These are phyloP conservation scores for Carapus acus DNA, from an alignment of 2,797 vertebrate genomes.

Conservation along the genomic window DNA sequence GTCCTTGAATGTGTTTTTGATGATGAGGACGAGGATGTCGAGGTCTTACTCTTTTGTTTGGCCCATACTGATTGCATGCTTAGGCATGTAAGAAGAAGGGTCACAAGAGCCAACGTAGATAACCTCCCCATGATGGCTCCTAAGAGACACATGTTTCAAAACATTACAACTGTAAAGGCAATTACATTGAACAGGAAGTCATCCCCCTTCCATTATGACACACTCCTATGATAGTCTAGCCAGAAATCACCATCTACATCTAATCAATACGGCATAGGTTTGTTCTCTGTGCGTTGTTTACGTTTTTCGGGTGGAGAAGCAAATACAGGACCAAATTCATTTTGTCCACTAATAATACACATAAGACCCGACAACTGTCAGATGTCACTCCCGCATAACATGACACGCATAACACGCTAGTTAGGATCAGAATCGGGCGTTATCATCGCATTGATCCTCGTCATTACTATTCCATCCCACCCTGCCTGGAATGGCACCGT, in stretches of 20 bases:
- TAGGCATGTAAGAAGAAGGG: constrained; percentile 45
- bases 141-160: background rate
- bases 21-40: constrained; percentile 19
- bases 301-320: too few species aligned
- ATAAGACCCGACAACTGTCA: too few species aligned
- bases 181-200: background rate
- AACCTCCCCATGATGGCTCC: constrained; percentile 54
- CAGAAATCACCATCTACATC: too few species aligned
- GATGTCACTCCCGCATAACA: too few species aligned
- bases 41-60: constrained; percentile 30
- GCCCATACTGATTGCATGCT: constrained; percentile 49
- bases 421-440: background rate
- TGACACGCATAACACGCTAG: too few species aligned
- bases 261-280: too few species aligned
- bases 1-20: constrained; percentile 50
- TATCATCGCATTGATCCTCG: background rate
- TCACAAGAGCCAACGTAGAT: constrained; percentile 29
- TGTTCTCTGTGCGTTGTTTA: too few species aligned
- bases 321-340: too few species aligned
- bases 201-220: background rate
- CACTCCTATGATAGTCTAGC: background rate
- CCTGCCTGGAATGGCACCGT: background rate
- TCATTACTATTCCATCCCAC: background rate
- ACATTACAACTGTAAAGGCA: background rate
- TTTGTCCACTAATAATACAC: too few species aligned